phyloP scores from a whole-genome alignment of 2,113 vertebrate genomes.

The Origma solitaria region DNA sequence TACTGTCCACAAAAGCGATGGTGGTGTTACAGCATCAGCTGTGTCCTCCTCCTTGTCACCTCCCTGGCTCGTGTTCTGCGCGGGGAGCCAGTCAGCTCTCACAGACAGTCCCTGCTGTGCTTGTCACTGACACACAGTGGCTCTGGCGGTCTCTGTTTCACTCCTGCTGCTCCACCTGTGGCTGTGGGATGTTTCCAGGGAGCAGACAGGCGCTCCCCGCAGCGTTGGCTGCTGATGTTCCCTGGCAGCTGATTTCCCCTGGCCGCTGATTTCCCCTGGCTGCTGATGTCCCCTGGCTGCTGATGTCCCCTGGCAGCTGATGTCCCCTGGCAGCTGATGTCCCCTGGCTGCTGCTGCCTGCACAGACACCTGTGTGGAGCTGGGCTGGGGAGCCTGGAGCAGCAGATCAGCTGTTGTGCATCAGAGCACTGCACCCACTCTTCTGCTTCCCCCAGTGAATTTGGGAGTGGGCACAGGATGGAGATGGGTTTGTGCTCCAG shows the following conservation, averaged over 20 bases:
- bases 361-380: too few relatives aligned
- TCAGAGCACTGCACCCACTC: not conserved
- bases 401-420: not conserved
- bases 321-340: not conserved
- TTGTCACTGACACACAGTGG: rapidly evolving
- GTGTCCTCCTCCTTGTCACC: not conserved
- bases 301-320: not conserved
- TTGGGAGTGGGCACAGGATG: not conserved
- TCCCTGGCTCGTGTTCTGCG: not conserved
- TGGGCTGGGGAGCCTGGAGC: rapidly evolving
- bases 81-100: not conserved
- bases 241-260: too few relatives aligned
- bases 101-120: not conserved
- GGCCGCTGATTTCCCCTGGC: not conserved
- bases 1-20: not conserved
- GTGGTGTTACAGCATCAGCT: not conserved
- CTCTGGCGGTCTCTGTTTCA: not conserved
- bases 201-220: not conserved
- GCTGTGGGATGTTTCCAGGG: not conserved
- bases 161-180: not conserved
- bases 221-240: not conserved
- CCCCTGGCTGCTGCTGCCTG: too few relatives aligned
- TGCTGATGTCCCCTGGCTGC: not conserved
- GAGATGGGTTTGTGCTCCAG: not conserved
- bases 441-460: not conserved